Evolutionary conservation across 2,888 invertebrate genomes (phyloP).

Genomic region (Alsophila aescularia): DNA sequence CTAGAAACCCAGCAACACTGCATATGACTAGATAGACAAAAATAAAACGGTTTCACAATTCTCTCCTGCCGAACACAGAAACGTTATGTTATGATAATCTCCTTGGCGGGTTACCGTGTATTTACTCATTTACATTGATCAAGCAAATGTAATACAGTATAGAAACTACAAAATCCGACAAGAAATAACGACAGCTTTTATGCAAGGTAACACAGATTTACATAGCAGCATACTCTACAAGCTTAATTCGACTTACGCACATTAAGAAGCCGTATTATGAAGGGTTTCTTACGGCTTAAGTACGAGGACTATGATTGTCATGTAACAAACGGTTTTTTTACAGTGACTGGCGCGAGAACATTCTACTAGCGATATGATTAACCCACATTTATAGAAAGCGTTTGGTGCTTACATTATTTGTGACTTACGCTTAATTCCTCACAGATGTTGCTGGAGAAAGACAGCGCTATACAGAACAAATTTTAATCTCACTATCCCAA

Average conservation of each 20-base stretch:
- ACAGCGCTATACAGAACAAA: not conserved
- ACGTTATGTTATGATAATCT: conserved; percentile 49
- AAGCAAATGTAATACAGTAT: conserved; percentile 60
- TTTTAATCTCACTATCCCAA: not conserved
- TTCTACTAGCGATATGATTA: not conserved
- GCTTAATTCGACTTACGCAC: not conserved
- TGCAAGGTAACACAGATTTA: not conserved
- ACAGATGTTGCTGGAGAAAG: not conserved
- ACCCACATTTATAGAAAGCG: not conserved
- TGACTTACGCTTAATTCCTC: not conserved
- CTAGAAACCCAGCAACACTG: not conserved
- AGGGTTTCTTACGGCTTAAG: not conserved
- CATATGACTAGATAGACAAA: conserved; percentile 11
- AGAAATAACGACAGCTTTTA: conserved; percentile 21
- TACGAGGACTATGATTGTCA: not conserved
- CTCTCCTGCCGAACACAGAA: conserved; percentile 25
- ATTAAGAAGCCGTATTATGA: not conserved
- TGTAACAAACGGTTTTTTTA: not conserved
- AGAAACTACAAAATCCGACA: conserved; percentile 39
- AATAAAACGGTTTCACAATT: not conserved
- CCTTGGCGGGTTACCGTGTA: conserved; percentile 63
- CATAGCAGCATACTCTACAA: not conserved
- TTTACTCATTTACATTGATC: conserved; percentile 70
- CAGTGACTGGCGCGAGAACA: not conserved
- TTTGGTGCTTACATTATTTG: not conserved